Base-by-base conservation (phyloP, 2,888 invertebrate species). In the Sthenelais limicola region DNA sequence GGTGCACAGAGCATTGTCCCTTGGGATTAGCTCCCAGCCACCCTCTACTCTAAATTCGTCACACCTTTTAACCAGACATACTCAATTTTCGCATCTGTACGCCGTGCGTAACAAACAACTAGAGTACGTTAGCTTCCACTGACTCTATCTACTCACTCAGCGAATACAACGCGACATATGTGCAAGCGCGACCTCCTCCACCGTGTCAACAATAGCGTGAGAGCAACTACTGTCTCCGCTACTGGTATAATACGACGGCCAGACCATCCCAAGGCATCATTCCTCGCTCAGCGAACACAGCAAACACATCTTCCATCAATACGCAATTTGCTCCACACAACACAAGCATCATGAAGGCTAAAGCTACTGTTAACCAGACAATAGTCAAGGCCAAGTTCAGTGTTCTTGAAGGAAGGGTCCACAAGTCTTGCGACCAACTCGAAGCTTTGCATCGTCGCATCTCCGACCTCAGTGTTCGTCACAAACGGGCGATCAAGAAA, bases 361-460 rank as follows among this genome's bases (percentile, higher is more conserved):
- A 62, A 18, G 21, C n/a, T 12, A n/a, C n/a, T n/a, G n/a, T n/a
- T n/a, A 38, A n/a, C 38, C 2, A 35, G 35, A 18, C n/a, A 5
- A 3, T 24, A 12, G 1, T 28, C 38, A n/a, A n/a, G n/a, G 62
- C 62, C 62, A 62, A 62, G 38, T 38, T 38, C 62, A 24, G 38
- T 43, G 1, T 62, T 24, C 62, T 62, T 12, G 62, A 62, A 21
- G 62, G 62, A 21, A 35, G 62, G 9, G 62, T 62, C 3, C 62
- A 62, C 38, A 62, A 62, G 62, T 62, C 62, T 26, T 62, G 62
- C 26, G 62, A 62, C 62, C 62, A 62, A 43, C 62, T 62, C 24
- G 35, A 62, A 28, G 26, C 28, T 24, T 15, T 62, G 9, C 24
- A 62, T 43, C 33, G 62, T 7, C 35, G 43, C 15, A 38, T 62